These are phyloP conservation scores for Scomberomorus guttatus DNA, from an alignment of 2,797 vertebrate genomes.

Conservation along the genomic window DNA sequence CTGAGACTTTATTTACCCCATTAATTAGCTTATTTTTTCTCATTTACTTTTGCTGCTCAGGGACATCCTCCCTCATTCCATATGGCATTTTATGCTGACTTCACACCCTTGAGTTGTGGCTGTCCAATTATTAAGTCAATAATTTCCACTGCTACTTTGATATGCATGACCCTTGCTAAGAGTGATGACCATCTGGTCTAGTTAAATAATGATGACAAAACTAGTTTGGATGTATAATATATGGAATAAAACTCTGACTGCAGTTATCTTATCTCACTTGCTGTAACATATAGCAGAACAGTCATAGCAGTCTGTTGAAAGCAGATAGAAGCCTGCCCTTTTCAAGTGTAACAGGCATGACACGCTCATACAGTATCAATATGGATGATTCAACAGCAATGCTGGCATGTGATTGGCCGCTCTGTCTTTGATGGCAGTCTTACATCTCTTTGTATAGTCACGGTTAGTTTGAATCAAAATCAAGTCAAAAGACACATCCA, in stretches of 20 bases:
- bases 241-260: constrained; percentile 31
- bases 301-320: constrained; percentile 62
- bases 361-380: constrained; percentile 58
- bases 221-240: constrained; percentile 36
- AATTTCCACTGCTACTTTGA: constrained; percentile 27
- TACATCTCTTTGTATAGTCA: constrained; percentile 53
- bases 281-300: constrained; percentile 52
- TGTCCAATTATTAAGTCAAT: constrained; percentile 33
- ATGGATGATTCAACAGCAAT: constrained; percentile 69
- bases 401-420: constrained; percentile 59
- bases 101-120: constrained; percentile 46
- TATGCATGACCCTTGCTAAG: constrained; percentile 29
- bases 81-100: constrained; percentile 62
- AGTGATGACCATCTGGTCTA: constrained; percentile 54
- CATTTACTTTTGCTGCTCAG: constrained; percentile 49
- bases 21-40: constrained; percentile 65
- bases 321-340: constrained; percentile 70
- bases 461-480: constrained; percentile 63
- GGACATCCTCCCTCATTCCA: constrained; percentile 43
- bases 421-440: constrained; percentile 58
- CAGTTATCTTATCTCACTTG: constrained; percentile 51
- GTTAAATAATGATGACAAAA: constrained; percentile 57
- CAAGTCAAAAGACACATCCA: constrained; percentile 67
- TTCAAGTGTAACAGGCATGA: constrained; percentile 68
- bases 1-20: constrained; percentile 69